Conservation (phyloP, 2,113 vertebrate species). For the Oreocharis arfaki region DNA sequence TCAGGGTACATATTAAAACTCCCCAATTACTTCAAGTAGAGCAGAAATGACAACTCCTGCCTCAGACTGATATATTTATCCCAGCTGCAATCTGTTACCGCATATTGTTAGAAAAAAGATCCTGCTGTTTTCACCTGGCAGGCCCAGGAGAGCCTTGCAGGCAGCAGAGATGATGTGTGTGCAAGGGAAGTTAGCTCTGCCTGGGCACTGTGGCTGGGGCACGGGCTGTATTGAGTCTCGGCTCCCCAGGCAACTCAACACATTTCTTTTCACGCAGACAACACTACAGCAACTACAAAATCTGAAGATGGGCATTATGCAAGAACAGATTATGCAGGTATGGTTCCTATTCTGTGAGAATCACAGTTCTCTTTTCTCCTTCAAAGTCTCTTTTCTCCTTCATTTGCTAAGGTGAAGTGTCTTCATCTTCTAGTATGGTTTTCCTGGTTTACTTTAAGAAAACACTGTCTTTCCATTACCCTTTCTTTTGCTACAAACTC, state of each 20-base stretch:
- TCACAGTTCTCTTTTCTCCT: background rate
- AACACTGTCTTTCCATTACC: background rate
- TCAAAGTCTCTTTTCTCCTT: background rate
- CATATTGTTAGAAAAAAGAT: background rate
- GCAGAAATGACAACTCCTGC: constrained; percentile 30
- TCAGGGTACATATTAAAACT: constrained; percentile 28
- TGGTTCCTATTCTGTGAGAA: background rate
- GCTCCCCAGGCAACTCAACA: background rate
- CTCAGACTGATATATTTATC: constrained; percentile 10
- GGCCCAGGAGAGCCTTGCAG: background rate
- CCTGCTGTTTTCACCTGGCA: constrained; percentile 13
- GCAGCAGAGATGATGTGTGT: background rate
- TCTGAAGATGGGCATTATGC: constrained; percentile 91
- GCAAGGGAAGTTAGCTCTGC: background rate
- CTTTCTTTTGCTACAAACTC: background rate
- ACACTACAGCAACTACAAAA: constrained; percentile 86
- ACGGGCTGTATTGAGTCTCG: background rate
- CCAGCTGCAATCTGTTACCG: constrained; percentile 35
- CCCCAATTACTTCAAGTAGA: constrained; percentile 28
- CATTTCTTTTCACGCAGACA: constrained; percentile 77
- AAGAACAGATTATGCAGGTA: constrained; percentile 91
- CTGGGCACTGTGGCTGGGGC: background rate
- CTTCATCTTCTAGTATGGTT: background rate
- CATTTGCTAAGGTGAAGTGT: background rate
- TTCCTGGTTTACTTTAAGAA: background rate